Percentiles rank a stretch among this genome's conserved stretches.
These are phyloP conservation scores for Polydrusus tereticollis DNA, from an alignment of 2,888 invertebrate genomes.

Conservation along the genomic window DNA sequence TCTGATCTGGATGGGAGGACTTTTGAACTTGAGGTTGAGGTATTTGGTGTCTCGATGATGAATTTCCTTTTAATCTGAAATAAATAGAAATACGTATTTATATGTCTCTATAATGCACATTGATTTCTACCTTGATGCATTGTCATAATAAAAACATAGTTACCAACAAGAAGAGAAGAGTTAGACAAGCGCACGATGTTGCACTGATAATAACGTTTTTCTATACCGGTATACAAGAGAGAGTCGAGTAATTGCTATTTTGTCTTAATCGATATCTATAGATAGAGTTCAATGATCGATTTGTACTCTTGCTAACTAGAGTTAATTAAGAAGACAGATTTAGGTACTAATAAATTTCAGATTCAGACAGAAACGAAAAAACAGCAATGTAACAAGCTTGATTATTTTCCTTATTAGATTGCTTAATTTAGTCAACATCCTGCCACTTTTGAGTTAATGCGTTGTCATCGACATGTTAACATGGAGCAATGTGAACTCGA, in stretches of 20 bases:
- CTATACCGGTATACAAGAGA: too few species aligned
- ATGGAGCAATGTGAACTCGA: neutral
- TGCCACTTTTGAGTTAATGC: slow-evolving; percentile 4
- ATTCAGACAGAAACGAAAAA: neutral
- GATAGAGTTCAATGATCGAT: too few species aligned
- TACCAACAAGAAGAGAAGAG: too few species aligned
- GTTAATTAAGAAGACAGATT: neutral
- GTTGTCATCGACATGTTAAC: slow-evolving; percentile 13
- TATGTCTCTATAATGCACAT: too few species aligned
- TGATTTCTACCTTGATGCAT: too few species aligned
- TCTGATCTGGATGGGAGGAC: slow-evolving; percentile 12
- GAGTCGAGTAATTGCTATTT: too few species aligned
- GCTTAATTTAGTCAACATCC: slow-evolving; percentile 15
- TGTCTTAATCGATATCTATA: too few species aligned
- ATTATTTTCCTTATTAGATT: neutral
- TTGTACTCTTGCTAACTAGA: neutral
- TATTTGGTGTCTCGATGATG: slow-evolving; percentile 57
- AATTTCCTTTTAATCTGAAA: slow-evolving; percentile 55
- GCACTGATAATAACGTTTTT: too few species aligned
- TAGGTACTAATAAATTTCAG: neutral
- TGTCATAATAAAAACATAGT: too few species aligned
- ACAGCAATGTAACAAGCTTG: neutral
- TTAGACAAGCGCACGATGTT: too few species aligned
- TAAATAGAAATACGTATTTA: neutral
- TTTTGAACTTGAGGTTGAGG: slow-evolving; percentile 62